A percentile compares a stretch with the other conserved stretches of the same genome.
phyloP scores from a whole-genome alignment of 2,888 invertebrate genomes.

The Rhaphigaster nebulosa region DNA sequence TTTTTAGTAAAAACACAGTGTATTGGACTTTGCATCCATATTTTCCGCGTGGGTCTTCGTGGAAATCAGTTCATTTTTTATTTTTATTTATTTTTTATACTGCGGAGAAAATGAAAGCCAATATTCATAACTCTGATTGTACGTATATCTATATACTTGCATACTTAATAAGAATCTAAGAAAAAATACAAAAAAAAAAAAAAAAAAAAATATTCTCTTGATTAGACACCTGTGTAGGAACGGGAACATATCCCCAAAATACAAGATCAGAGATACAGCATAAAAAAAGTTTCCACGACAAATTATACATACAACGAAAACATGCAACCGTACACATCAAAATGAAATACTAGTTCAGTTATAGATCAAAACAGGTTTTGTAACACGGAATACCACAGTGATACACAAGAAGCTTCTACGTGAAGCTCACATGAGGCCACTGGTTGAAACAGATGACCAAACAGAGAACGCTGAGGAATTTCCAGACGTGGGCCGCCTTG shows the following conservation, averaged over 20 bases:
- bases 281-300: neutral
- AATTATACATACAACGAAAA: neutral
- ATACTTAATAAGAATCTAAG: no score
- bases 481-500: neutral
- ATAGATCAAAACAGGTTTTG: neutral
- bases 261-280: neutral
- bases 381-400: neutral
- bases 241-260: neutral
- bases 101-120: no score
- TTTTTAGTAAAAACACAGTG: no score
- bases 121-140: no score
- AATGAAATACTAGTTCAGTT: neutral
- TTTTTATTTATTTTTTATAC: no score
- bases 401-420: neutral
- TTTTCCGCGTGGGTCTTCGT: no score
- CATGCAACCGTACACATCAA: neutral
- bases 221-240: neutral
- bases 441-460: conserved; percentile 1
- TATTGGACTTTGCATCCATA: no score
- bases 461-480: neutral
- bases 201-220: neutral
- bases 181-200: no score
- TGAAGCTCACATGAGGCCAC: neutral
- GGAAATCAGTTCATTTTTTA: no score
- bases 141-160: no score